phyloP scores from a whole-genome alignment of 2,113 vertebrate species.

The Oreotragus oreotragus region DNA sequence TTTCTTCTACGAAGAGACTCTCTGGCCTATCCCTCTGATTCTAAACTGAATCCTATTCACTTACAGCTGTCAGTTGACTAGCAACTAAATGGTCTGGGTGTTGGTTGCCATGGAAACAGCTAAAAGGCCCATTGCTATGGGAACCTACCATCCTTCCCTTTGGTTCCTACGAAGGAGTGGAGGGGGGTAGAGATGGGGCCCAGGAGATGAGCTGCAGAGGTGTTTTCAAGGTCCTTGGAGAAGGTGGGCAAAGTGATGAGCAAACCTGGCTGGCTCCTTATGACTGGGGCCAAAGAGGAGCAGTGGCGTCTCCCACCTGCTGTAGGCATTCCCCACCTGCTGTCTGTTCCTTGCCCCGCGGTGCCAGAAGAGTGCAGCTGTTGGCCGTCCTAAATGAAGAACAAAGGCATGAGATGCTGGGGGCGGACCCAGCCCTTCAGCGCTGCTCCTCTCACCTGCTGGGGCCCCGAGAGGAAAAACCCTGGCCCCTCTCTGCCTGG shows the following conservation, averaged over 20 bases:
- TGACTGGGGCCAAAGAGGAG: neutral
- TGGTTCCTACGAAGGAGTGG: slow-evolving; percentile 72
- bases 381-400: neutral
- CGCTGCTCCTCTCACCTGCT: neutral
- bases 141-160: slow-evolving; percentile 84
- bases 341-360: neutral
- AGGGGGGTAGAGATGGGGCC: slow-evolving; percentile 59
- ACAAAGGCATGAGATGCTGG: neutral
- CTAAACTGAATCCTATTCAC: slow-evolving; percentile 80
- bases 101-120: slow-evolving; percentile 84
- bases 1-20: slow-evolving; percentile 63
- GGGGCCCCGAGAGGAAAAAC: neutral
- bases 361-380: neutral
- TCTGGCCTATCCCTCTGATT: slow-evolving; percentile 72
- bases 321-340: neutral
- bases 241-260: neutral
- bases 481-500: neutral
- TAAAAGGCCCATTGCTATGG: slow-evolving; percentile 85
- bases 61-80: slow-evolving; percentile 86
- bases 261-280: neutral
- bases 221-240: neutral
- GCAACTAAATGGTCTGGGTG: slow-evolving; percentile 83
- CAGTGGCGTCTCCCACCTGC: neutral
- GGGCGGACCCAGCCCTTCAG: neutral
- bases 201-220: neutral